A percentile compares a stretch with the other conserved stretches of the same genome.
Evolutionary conservation across 2,797 vertebrate genomes (phyloP).

Genomic region (Pagetopsis macropterus): DNA sequence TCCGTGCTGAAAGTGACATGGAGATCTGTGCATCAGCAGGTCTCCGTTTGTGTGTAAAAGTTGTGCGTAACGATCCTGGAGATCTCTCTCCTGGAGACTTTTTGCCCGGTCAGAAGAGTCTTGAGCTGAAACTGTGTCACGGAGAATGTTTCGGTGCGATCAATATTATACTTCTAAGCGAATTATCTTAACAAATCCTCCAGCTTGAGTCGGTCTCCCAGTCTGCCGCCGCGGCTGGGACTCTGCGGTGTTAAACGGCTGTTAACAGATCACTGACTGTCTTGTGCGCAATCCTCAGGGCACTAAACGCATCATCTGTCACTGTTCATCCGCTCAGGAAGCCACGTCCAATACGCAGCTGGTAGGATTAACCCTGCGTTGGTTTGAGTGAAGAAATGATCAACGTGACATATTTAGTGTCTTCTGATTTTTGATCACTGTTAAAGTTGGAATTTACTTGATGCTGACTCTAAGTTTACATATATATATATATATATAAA

Average conservation of each 20-base stretch:
- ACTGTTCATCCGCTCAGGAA: constrained; percentile 74
- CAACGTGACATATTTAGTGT: constrained; percentile 18
- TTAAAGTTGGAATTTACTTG: constrained; percentile 6
- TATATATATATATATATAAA: not conserved
- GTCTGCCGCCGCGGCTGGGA: constrained; percentile 39
- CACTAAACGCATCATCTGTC: constrained; percentile 78
- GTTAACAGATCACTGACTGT: constrained; percentile 74
- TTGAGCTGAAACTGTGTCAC: not conserved
- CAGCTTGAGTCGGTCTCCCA: constrained; percentile 25
- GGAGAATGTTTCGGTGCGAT: not conserved
- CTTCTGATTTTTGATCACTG: constrained; percentile 13
- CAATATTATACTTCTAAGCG: not conserved
- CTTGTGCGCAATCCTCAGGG: constrained; percentile 75
- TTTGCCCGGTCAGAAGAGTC: constrained; percentile 1
- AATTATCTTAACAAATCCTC: constrained; percentile 37
- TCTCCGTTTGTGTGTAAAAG: constrained; percentile 73
- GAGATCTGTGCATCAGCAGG: constrained; percentile 25
- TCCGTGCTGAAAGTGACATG: constrained; percentile 41
- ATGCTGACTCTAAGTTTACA: not conserved
- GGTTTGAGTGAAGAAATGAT: constrained; percentile 41
- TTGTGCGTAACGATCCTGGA: constrained; percentile 67
- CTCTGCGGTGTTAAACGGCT: constrained; percentile 60
- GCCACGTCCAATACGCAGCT: constrained; percentile 59
- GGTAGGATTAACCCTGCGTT: constrained; percentile 72
- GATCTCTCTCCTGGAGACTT: constrained; percentile 30